phyloP scores from a whole-genome alignment of 2,797 vertebrate species.

The Naso thynnoides region DNA sequence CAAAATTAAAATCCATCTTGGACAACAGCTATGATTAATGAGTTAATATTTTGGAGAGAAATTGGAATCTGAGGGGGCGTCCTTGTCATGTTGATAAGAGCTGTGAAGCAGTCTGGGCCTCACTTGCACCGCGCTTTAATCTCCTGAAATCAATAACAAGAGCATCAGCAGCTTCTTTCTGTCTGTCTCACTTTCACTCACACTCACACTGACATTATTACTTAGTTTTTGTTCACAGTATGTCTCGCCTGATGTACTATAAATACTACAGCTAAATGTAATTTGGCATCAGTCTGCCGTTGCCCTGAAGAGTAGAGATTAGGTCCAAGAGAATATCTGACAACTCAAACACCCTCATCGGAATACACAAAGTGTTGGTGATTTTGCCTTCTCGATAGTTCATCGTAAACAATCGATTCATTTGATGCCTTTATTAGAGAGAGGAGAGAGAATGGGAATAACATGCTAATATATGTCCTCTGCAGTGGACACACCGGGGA shows the following conservation, averaged over 20 bases:
- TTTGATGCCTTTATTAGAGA: neutral
- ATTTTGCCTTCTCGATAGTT: neutral
- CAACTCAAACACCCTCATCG: neutral
- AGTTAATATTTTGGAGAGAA: conserved; percentile 86
- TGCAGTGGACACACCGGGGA: neutral
- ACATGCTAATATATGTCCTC: neutral
- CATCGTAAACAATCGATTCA: neutral
- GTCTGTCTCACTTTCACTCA: conserved; percentile 34
- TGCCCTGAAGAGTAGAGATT: neutral
- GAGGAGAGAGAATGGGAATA: neutral
- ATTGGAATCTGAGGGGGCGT: conserved; percentile 82
- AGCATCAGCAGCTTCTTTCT: conserved; percentile 40
- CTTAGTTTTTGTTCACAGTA: conserved; percentile 37
- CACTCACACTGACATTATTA: conserved; percentile 39
- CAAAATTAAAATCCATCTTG: conserved; percentile 85
- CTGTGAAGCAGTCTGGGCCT: conserved; percentile 54
- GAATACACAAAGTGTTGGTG: neutral
- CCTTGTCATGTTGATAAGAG: conserved; percentile 81
- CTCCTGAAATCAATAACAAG: conserved; percentile 71
- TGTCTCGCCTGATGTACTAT: conserved; percentile 30
- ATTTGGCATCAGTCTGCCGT: conserved; percentile 14
- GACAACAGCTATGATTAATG: conserved; percentile 88
- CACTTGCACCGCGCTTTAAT: conserved; percentile 56
- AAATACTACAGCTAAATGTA: conserved; percentile 36
- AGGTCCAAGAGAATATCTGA: neutral